Percentiles rank a stretch among this genome's conserved stretches.
phyloP scores from a whole-genome alignment of 2,797 vertebrate genomes.

The Crax fasciolata region DNA sequence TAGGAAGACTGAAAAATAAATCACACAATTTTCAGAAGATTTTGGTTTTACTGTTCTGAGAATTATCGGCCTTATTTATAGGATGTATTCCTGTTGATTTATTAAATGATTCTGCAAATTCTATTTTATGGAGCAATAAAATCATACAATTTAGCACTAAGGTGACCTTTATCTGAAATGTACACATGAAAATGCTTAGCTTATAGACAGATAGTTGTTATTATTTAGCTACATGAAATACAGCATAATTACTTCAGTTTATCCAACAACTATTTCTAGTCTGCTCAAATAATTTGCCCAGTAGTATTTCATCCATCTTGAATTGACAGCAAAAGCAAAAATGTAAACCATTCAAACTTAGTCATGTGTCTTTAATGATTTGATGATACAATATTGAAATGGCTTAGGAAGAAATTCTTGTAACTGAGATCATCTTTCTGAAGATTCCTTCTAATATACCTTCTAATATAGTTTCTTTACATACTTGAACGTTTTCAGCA shows the following conservation, averaged over 20 bases:
- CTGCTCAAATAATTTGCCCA: background rate
- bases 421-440: background rate
- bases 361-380: background rate
- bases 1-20: constrained; percentile 30
- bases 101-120: constrained; percentile 49
- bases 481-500: background rate
- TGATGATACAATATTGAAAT: background rate
- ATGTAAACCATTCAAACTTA: background rate
- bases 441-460: background rate
- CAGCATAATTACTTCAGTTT: background rate
- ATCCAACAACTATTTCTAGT: background rate
- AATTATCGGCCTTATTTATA: constrained; percentile 64
- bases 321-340: background rate
- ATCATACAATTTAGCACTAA: constrained; percentile 13
- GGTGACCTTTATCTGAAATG: constrained; percentile 49
- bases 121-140: constrained; percentile 58
- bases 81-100: constrained; percentile 48
- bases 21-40: constrained; percentile 35
- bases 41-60: constrained; percentile 63
- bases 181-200: background rate
- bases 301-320: background rate
- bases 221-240: background rate
- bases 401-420: background rate
- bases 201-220: background rate
- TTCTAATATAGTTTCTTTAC: background rate